A percentile compares a stretch with the other conserved stretches of the same genome.
Evolutionary conservation across 2,888 invertebrate genomes (phyloP).

Genomic region (Sclerodermus sp.): DNA sequence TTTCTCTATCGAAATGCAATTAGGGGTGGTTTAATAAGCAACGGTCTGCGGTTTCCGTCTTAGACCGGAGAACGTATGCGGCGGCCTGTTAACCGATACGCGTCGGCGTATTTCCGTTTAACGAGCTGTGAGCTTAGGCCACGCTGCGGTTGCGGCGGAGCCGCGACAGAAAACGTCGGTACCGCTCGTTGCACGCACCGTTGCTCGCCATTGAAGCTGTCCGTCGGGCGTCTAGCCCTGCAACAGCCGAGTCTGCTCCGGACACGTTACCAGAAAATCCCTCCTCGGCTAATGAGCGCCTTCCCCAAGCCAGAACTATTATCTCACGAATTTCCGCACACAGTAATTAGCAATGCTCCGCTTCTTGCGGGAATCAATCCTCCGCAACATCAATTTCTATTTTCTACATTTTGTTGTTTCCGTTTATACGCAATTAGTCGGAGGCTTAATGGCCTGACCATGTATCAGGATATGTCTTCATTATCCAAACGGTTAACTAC

Average conservation of each 20-base stretch:
- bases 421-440: too few relatives aligned
- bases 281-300: neutral
- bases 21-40: constrained; percentile 48
- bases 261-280: neutral
- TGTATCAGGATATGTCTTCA: too few relatives aligned
- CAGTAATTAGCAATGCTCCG: too few relatives aligned
- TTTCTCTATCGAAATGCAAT: constrained; percentile 49
- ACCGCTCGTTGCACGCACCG: too few relatives aligned
- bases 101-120: constrained; percentile 18
- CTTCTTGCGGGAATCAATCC: too few relatives aligned
- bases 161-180: neutral
- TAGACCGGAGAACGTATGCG: constrained; percentile 31
- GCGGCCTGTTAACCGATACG: constrained; percentile 29
- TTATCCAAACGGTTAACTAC: too few relatives aligned
- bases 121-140: constrained; percentile 21
- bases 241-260: neutral
- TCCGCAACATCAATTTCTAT: too few relatives aligned
- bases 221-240: neutral
- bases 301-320: neutral
- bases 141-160: constrained; percentile 16
- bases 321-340: neutral
- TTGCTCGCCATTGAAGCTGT: too few relatives aligned
- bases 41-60: constrained; percentile 39
- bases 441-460: too few relatives aligned
- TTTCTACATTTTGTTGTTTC: too few relatives aligned